These are phyloP conservation scores for Holacanthus passer DNA, from an alignment of 2,113 vertebrate genomes.

Conservation along the genomic window DNA sequence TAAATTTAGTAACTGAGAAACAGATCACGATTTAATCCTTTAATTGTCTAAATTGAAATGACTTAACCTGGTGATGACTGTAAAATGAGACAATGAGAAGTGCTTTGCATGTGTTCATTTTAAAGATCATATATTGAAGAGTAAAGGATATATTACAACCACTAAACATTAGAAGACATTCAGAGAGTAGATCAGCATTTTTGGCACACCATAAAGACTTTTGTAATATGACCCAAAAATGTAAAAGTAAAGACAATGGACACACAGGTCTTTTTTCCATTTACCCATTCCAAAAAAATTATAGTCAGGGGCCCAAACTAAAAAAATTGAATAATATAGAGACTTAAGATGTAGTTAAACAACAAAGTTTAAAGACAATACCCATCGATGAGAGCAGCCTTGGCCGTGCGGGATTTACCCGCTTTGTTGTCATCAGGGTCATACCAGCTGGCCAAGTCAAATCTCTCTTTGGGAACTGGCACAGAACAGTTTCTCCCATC, in stretches of 20 bases:
- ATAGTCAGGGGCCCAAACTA: background rate
- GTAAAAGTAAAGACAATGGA: background rate
- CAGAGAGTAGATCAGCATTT: background rate
- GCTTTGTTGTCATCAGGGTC: slow-evolving; percentile 84
- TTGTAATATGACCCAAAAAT: background rate
- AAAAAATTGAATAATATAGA: background rate
- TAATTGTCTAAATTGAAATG: background rate
- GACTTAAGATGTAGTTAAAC: too few species aligned
- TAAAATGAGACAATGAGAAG: background rate
- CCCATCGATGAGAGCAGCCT: slow-evolving; percentile 86
- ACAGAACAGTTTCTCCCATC: slow-evolving; percentile 86
- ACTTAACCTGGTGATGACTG: background rate
- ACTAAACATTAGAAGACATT: too few species aligned
- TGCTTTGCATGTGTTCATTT: background rate
- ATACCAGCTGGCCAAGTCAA: slow-evolving; percentile 82
- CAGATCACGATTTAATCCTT: background rate
- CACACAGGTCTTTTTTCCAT: background rate
- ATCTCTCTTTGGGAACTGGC: slow-evolving; percentile 86
- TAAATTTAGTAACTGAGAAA: background rate
- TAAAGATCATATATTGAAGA: background rate
- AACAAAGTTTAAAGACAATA: slow-evolving; percentile 50
- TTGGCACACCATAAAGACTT: background rate
- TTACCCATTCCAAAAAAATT: background rate
- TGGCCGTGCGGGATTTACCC: slow-evolving; percentile 84
- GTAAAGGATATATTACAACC: background rate